A percentile compares a stretch with the other conserved stretches of the same genome.
These are phyloP conservation scores for Cyrtorhinus lividipennis DNA, from an alignment of 1,140 invertebrate species.

Conservation along the genomic window DNA sequence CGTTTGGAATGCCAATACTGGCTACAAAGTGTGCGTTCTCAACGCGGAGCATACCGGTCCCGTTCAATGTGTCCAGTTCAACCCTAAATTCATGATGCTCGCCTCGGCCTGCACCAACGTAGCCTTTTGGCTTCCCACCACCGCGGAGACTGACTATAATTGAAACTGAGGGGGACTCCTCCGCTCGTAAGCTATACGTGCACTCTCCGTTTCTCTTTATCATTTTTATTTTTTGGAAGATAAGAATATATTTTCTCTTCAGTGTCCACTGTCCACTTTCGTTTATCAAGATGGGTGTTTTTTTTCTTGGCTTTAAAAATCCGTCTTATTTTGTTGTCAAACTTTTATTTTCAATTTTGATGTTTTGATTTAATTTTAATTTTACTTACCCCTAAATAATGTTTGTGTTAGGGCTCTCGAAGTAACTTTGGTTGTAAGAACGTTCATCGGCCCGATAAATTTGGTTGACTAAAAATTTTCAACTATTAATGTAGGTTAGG, in stretches of 20 bases:
- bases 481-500: too few relatives aligned
- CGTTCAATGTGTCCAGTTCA: constrained; percentile 97
- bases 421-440: too few relatives aligned
- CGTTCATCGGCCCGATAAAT: too few relatives aligned
- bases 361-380: too few relatives aligned
- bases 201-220: too few relatives aligned
- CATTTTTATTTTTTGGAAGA: too few relatives aligned
- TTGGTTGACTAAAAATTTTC: too few relatives aligned
- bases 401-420: too few relatives aligned
- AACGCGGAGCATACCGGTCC: constrained; percentile 91
- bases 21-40: constrained; percentile 80
- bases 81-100: constrained; percentile 98
- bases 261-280: not conserved
- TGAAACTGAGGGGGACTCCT: not conserved
- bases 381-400: too few relatives aligned
- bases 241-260: too few relatives aligned
- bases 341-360: not conserved
- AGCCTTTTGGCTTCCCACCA: constrained; percentile 78
- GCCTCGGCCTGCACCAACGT: constrained; percentile 95
- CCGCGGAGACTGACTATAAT: constrained; percentile 49
- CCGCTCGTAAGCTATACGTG: not conserved
- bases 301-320: not conserved
- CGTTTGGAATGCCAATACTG: constrained; percentile 88
- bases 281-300: not conserved
- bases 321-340: not conserved